Evolutionary conservation across 2,888 invertebrate species (phyloP), one percentile per base, ranked within the genome.

Genomic region (Acheta domesticus): DNA sequence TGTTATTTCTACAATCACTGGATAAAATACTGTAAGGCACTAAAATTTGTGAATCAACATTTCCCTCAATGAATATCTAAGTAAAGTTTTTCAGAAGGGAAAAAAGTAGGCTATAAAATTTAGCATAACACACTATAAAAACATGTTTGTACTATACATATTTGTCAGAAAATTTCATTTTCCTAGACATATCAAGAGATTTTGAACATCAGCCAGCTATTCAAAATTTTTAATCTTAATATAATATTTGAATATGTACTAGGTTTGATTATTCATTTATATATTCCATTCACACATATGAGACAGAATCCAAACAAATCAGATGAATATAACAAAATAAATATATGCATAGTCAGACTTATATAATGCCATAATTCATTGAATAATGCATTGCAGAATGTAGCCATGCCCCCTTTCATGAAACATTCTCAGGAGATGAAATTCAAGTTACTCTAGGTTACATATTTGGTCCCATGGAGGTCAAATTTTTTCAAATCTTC

Each of bases 1-100:
- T 76, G 76, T 78, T 80, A 75, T 62, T 79, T 75, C 12, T 77
- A 62, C 48, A 50, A 77, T 79, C 77, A n/a, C 36, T 76, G 23
- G 76, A 16, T 76, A 79, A 80, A 80, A 74, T 50, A 48, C 77
- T 79, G 79, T 80, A 80, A 80, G 80, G 80, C 80, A 80, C 80
- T 80, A 80, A 80, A 79, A 77, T 80, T 79, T 80, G 77, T 80
- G 79, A 80, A 79, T 79, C 77, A 79, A 79, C 76, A 79, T 77
- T 80, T 75, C 62, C 73, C 74, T 79, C 62, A 50, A 50, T 74
- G n/a, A 49, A 75, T 79, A 75, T 21, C 78, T 78, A 77, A 79
- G 76, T 79, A 77, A 80, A 49, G 49, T 75, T 19, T 19, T 75
- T 75, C 49, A 78, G 73, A 77, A 74, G 49, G 73, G 75, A 79